phyloP scores from a whole-genome alignment of 2,888 invertebrate species.

The Phaonia tiefii region DNA sequence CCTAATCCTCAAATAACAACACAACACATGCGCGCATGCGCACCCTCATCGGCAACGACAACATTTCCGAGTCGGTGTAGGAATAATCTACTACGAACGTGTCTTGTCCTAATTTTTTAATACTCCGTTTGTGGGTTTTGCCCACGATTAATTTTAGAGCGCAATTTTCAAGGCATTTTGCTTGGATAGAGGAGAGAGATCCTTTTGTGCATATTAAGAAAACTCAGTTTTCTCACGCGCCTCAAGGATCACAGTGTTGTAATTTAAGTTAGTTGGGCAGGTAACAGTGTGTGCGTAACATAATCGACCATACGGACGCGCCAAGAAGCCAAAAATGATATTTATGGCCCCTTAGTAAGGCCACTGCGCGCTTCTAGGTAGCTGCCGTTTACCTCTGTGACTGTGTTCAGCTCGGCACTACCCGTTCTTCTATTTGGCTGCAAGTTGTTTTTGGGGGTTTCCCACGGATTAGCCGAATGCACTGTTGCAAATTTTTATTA shows the following conservation, averaged over 20 bases:
- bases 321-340: conserved; percentile 59
- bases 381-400: background rate
- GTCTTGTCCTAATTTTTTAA: conserved; percentile 34
- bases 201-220: background rate
- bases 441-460: conserved; percentile 16
- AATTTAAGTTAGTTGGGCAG: background rate
- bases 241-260: background rate
- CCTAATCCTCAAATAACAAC: conserved; percentile 50
- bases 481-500: conserved; percentile 6
- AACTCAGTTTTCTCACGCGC: conserved; percentile 19
- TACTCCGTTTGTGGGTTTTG: conserved; percentile 42
- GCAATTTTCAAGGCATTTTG: background rate
- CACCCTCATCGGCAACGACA: too few species aligned
- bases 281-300: background rate
- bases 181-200: background rate
- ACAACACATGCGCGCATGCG: conserved; percentile 31
- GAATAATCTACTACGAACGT: conserved; percentile 20
- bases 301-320: conserved; percentile 14
- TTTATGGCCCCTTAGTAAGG: conserved; percentile 31
- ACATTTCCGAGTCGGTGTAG: too few species aligned
- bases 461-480: background rate
- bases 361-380: conserved; percentile 30
- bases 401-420: too few species aligned
- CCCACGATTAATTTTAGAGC: conserved; percentile 21
- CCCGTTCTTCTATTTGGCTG: background rate